A percentile compares a stretch with the other conserved stretches of the same genome.
phyloP scores from a whole-genome alignment of 64 coral and sea anemone genomes.

The Trachythela sp. region DNA sequence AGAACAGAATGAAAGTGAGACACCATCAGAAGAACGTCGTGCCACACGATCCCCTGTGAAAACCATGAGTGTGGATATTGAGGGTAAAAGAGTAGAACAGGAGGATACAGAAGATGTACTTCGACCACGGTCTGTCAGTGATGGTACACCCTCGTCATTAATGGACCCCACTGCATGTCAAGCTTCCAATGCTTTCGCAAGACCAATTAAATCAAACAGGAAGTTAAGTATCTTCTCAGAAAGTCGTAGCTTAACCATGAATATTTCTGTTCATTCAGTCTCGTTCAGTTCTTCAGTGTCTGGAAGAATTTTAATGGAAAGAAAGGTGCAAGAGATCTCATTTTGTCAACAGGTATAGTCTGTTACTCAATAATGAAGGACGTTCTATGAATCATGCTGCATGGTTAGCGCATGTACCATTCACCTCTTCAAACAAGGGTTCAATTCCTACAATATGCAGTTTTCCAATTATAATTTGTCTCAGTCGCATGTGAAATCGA shows the following conservation, averaged over 20 bases:
- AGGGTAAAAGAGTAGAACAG: neutral
- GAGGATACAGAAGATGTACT: slow-evolving; percentile 30
- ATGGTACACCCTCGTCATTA: slow-evolving; percentile 22
- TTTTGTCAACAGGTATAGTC: slow-evolving; percentile 93
- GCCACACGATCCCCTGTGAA: neutral
- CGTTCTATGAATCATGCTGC: neutral
- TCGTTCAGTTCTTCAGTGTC: neutral
- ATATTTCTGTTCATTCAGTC: slow-evolving; percentile 1
- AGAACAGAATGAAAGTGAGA: neutral
- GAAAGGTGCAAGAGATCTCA: slow-evolving; percentile 75
- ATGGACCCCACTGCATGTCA: slow-evolving; percentile 30
- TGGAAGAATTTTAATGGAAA: slow-evolving; percentile 62
- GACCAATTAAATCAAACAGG: neutral
- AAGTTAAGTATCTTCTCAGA: slow-evolving; percentile 13
- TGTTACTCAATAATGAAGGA: neutral
- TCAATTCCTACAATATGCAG: too few species aligned
- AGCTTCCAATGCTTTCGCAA: neutral
- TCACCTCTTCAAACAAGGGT: neutral
- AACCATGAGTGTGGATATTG: neutral
- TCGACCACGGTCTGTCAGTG: slow-evolving; percentile 79
- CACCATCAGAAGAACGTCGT: neutral
- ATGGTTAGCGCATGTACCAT: neutral
- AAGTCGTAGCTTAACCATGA: neutral
- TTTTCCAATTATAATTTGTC: neutral
- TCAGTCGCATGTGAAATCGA: too few species aligned